Evolutionary conservation across 2,113 vertebrate species (phyloP).

Genomic region (Pelodiscus sinensis): DNA sequence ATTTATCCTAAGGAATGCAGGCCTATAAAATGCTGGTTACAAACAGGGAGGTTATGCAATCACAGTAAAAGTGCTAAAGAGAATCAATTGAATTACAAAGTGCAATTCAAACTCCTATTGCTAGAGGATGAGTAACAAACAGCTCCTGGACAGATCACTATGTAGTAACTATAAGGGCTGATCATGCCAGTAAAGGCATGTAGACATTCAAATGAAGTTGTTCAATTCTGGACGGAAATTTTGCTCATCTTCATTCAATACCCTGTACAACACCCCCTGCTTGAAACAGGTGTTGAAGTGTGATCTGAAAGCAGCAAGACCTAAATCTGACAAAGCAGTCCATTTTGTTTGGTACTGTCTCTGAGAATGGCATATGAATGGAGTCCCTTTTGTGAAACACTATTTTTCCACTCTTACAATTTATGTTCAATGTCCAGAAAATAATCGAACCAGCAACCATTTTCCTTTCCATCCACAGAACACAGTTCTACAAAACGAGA

Average conservation of each 20-base stretch:
- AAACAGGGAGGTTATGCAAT: background rate
- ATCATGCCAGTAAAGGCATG: background rate
- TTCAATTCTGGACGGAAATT: background rate
- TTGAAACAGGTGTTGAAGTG: rapidly evolving
- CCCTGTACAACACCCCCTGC: background rate
- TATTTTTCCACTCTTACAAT: background rate
- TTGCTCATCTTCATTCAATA: background rate
- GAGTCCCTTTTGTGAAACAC: background rate
- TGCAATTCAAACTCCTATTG: background rate
- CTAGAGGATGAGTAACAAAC: background rate
- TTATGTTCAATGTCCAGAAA: rapidly evolving
- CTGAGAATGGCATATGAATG: rapidly evolving
- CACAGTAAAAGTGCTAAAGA: background rate
- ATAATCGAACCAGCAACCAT: background rate
- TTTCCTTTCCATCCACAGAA: background rate
- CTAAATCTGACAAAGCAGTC: rapidly evolving
- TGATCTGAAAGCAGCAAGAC: rapidly evolving
- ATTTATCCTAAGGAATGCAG: rapidly evolving
- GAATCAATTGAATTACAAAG: background rate
- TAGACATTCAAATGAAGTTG: background rate
- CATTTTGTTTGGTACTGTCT: rapidly evolving
- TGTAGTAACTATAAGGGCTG: background rate
- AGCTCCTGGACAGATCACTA: background rate
- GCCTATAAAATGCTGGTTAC: rapidly evolving
- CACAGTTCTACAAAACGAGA: background rate